Base-by-base conservation (phyloP, 1,140 invertebrate species). In the Hydropsyche tenuis region DNA sequence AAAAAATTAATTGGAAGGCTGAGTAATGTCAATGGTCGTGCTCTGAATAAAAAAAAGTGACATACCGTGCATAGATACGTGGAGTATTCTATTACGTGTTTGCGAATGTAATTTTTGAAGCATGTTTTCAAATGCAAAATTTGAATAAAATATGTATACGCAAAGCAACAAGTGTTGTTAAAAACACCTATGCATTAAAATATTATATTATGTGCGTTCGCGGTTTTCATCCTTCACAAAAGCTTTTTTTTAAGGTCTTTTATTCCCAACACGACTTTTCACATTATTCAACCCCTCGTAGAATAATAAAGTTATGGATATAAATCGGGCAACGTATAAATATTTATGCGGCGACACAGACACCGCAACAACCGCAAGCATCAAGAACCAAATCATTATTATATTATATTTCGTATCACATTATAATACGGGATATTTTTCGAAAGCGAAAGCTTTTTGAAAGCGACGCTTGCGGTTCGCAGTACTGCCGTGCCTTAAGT, bases 291-390 rank as follows among this genome's bases (percentile, higher is more conserved):
- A 60, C 20, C 56, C 56, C 23, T 60, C 23, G 22, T 20, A 23
- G 56, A 60, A 60, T 60, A 60, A 60, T 60, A 60, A 60, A 60
- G 56, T 60, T 60, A 60, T 60, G 56, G 56, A 60, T 60, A 60
- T 60, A 27, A 60, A 60, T 60, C 23, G 56, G 22, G 20, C 18
- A 18, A 27, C 9, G 22, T 20, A 60, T 60, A 60, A 60, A 60
- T 60, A 60, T 60, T 60, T 60, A 60, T 60, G 20, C 12, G 12
- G 22, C 22, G 25, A 25, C 20, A 23, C 11, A 27, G 23, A 60
- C 18, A 60, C 56, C 56, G 56, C 56, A 27, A 3, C 16, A 48
- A 48, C 4, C 45, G 45, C 45, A 4, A 14, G 45, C 30, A 37
- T 37, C 30, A 37, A 37, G 30, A 37, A 37, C 30, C 30, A 9